These are phyloP conservation scores for Cotesia typhae DNA, from an alignment of 1,140 invertebrate genomes.

Conservation along the genomic window DNA sequence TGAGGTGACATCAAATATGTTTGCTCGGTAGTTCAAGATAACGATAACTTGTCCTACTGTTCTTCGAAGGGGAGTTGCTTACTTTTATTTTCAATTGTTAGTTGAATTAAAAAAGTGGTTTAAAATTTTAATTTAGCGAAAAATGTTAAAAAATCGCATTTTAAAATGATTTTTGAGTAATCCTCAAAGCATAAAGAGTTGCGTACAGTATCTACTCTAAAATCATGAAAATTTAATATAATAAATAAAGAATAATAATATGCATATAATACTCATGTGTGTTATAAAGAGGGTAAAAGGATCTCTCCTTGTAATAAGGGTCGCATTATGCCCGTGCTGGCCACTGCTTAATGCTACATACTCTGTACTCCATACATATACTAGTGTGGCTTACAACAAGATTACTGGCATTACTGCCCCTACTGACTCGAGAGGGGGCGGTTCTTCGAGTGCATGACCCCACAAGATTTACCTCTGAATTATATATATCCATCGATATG, in stretches of 20 bases:
- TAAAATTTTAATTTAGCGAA: too few species aligned
- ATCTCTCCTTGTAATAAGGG: constrained; percentile 30
- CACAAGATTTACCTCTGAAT: constrained; percentile 16
- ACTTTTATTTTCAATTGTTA: too few species aligned
- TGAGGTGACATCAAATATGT: too few species aligned
- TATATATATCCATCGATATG: too few species aligned
- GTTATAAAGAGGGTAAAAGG: constrained; percentile 7
- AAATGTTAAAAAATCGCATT: too few species aligned
- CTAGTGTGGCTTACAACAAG: constrained; percentile 17
- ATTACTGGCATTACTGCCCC: constrained; percentile 39
- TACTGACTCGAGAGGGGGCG: constrained; percentile 17
- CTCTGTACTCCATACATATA: not conserved
- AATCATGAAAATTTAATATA: constrained; percentile 21
- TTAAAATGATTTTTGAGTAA: not conserved
- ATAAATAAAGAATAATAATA: not conserved
- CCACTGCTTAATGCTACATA: not conserved
- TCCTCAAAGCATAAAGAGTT: not conserved
- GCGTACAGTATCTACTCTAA: constrained; percentile 15
- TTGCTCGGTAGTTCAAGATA: too few species aligned
- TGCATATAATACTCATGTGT: not conserved
- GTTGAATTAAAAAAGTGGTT: too few species aligned
- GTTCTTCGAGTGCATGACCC: constrained; percentile 20
- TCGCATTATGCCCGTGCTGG: constrained; percentile 33
- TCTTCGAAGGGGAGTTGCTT: too few species aligned
- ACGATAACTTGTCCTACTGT: too few species aligned